A percentile compares a stretch with the other conserved stretches of the same genome.
These are phyloP conservation scores for Aegithalos caudatus DNA, from an alignment of 2,113 vertebrate genomes.

Conservation along the genomic window DNA sequence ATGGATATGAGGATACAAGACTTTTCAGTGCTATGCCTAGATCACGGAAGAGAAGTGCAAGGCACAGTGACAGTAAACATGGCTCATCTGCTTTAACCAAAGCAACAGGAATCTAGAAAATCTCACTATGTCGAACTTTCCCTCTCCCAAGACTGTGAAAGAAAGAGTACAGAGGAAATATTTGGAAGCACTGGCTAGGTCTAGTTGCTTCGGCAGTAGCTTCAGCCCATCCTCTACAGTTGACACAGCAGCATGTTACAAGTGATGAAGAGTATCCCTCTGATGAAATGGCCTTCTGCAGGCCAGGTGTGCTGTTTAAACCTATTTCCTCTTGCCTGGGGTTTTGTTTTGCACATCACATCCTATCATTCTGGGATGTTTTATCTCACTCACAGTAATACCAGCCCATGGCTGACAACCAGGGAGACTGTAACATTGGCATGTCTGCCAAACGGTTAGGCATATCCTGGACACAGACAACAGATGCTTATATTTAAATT, in stretches of 20 bases:
- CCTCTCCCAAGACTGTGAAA: neutral
- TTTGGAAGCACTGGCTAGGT: neutral
- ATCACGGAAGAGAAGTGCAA: neutral
- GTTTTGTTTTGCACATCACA: neutral
- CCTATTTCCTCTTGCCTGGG: neutral
- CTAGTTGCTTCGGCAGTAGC: neutral
- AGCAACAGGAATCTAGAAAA: neutral
- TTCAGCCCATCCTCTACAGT: neutral
- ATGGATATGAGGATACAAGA: neutral
- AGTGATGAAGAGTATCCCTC: neutral
- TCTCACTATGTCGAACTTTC: neutral
- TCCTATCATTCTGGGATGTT: neutral
- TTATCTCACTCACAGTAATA: neutral
- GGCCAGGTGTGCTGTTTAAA: neutral
- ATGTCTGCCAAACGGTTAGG: neutral
- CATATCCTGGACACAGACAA: neutral
- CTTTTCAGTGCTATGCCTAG: neutral
- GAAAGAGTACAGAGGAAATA: neutral
- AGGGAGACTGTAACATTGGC: neutral
- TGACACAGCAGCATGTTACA: neutral
- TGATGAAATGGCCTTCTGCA: neutral
- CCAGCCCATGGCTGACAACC: neutral
- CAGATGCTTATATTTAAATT: constrained; percentile 33
- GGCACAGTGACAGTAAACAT: neutral
- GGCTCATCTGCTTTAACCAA: neutral